Evolutionary conservation across 2,113 vertebrate genomes (phyloP).

Genomic region (Psittacus erithacus): DNA sequence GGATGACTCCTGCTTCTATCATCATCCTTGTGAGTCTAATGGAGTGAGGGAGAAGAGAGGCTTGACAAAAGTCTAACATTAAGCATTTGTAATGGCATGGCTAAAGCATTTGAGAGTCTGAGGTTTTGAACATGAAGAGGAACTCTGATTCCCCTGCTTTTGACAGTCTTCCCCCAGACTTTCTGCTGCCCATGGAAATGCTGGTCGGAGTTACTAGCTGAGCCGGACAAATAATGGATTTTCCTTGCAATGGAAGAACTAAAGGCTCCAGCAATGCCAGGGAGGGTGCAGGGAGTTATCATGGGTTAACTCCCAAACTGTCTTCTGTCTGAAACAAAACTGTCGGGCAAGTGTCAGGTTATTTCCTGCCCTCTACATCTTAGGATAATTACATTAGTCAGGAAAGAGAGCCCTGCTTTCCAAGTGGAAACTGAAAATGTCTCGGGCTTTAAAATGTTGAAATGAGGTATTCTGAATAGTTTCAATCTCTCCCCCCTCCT

Average conservation of each 20-base stretch:
- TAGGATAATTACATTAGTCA: neutral
- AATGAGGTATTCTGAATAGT: neutral
- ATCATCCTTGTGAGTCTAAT: neutral
- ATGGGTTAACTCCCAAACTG: neutral
- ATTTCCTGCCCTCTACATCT: neutral
- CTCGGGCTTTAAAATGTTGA: neutral
- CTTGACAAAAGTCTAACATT: neutral
- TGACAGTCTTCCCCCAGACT: conserved; percentile 28
- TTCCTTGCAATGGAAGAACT: neutral
- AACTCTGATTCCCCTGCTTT: neutral
- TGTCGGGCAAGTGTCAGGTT: neutral
- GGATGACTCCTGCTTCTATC: neutral
- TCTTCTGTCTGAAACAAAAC: neutral
- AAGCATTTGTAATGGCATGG: neutral
- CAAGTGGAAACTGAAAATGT: neutral
- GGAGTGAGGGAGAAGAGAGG: neutral
- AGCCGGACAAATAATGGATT: neutral
- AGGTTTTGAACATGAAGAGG: conserved; percentile 18
- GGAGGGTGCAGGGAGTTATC: neutral
- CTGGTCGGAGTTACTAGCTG: neutral
- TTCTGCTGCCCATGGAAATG: conserved; percentile 19
- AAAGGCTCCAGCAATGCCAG: neutral
- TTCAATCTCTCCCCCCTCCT: neutral
- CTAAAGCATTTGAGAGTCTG: neutral
- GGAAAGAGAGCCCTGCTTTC: neutral